Base-by-base conservation (phyloP, 2,888 invertebrate species). In the Dynastes tityus region DNA sequence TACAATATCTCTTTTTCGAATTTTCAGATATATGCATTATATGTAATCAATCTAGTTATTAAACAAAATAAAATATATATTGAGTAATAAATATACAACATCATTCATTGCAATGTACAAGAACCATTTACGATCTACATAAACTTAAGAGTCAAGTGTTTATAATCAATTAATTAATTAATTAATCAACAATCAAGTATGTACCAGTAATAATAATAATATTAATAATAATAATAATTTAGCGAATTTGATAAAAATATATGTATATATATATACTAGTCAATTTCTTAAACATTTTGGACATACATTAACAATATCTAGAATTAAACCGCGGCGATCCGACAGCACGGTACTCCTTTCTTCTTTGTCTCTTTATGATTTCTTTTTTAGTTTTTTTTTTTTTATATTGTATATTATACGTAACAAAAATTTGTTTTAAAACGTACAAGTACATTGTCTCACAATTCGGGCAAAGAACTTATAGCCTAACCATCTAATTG, bases 401-500 rank as follows among this genome's bases (percentile, higher is more conserved):
- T 16, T 5, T 22, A 63, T 27, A 67, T 16, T 68, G 51, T 51
- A 68, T 45, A 68, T 16, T 22, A 29, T 9, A 29, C 11, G 63
- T 68, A 68, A 68, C 13, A 51, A 68, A 68, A 68, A 49, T 22
- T 68, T 22, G 16, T 3, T 58, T 58, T 32, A 49, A 68, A 51
- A 68, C 68, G 51, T 68, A 63, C 61, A 61, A 37, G 32, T 37
- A 37, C 11, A 27, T 51, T 27, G 13, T 11, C 13, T 49, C 9
- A 49, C 22, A 11, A 40, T 2, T 51, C 45, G 22, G 8, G 22
- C 27, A 51, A 3, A 27, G 27, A 27, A 49, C 49, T 13, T 13
- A 40, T 16, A 49, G 8, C 73, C 70, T 80, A 80, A n/a, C 80
- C 80, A 74, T 80, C 80, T 32, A 80, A 73, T 73, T 79, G 80